Evolutionary conservation across 1,140 invertebrate species (phyloP).

Genomic region (Papilio helenus): DNA sequence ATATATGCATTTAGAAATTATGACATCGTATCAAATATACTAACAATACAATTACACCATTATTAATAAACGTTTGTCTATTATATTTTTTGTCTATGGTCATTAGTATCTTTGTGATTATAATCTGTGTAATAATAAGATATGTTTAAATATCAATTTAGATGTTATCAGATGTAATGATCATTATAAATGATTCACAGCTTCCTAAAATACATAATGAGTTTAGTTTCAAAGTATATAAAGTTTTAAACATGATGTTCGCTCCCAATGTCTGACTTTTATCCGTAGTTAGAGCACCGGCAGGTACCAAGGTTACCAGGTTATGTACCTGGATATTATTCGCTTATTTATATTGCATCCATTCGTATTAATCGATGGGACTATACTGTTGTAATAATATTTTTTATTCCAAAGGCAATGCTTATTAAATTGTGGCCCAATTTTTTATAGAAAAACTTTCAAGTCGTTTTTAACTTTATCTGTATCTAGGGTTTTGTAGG

Average conservation of each 20-base stretch:
- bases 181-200: slow-evolving; percentile 19
- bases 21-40: not conserved
- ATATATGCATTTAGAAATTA: slow-evolving; percentile 8
- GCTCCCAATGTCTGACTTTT: not conserved
- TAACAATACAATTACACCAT: slow-evolving; percentile 22
- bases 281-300: not conserved
- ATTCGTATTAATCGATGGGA: too few relatives aligned
- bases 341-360: too few relatives aligned
- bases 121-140: not conserved
- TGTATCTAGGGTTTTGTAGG: too few relatives aligned
- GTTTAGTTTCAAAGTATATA: not conserved
- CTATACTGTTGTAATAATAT: too few relatives aligned
- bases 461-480: too few relatives aligned
- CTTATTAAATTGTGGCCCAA: too few relatives aligned
- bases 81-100: not conserved
- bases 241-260: not conserved
- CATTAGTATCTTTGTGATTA: not conserved
- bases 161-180: slow-evolving; percentile 16
- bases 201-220: slow-evolving; percentile 23
- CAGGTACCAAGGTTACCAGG: not conserved
- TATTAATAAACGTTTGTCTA: not conserved
- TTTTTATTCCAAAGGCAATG: too few relatives aligned
- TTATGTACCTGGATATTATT: not conserved
- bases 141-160: slow-evolving; percentile 31
- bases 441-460: too few relatives aligned